These are phyloP conservation scores for Platynereis dumerilii DNA, from an alignment of 2,888 invertebrate genomes.

Conservation along the genomic window DNA sequence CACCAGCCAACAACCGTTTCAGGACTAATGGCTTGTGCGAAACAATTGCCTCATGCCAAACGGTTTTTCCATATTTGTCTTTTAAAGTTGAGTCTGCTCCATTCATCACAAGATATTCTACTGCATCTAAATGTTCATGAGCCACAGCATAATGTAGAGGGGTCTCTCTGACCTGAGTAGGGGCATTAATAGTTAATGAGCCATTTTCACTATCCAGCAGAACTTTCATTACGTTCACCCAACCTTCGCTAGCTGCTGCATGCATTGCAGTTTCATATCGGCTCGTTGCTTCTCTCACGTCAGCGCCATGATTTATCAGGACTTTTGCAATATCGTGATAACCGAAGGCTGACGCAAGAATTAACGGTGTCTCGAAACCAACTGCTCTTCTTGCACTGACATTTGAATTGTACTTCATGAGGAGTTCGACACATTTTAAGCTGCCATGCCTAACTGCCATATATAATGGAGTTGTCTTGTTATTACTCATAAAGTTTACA, in stretches of 20 bases:
- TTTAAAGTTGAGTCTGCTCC: constrained; percentile 42
- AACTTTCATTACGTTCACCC: no score
- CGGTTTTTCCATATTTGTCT: no score
- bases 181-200: not conserved
- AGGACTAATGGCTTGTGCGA: no score
- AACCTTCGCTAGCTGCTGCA: no score
- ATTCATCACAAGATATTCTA: constrained; percentile 41
- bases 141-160: constrained; percentile 50
- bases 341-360: constrained; percentile 51
- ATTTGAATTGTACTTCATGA: constrained; percentile 42
- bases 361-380: constrained; percentile 50
- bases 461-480: constrained; percentile 51
- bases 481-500: constrained; percentile 46
- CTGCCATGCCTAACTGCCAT: constrained; percentile 53
- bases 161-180: constrained; percentile 33
- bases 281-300: constrained; percentile 51
- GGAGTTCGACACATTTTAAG: constrained; percentile 42
- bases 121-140: no score
- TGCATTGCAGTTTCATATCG: no score
- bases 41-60: no score
- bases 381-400: constrained; percentile 46
- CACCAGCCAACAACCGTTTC: no score
- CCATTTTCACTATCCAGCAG: no score
- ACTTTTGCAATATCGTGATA: constrained; percentile 41
- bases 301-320: constrained; percentile 50